phyloP scores from a whole-genome alignment of 2,113 vertebrate genomes.

The Vulpes ferrilata region DNA sequence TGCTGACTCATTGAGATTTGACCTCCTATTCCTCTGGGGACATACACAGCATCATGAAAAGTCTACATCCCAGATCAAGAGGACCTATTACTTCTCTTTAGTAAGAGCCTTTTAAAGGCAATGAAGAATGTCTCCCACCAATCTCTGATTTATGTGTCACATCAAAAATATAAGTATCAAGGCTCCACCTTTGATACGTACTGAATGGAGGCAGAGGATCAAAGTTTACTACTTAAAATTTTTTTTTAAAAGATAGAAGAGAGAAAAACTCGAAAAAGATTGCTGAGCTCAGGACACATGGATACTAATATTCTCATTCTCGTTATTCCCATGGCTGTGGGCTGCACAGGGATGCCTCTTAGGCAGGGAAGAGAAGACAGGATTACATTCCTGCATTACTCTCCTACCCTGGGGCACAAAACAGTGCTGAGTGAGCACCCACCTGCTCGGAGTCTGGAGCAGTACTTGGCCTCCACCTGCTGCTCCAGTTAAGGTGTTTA shows the following conservation, averaged over 20 bases:
- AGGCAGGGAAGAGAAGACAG: background rate
- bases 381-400: background rate
- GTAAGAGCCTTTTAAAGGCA: background rate
- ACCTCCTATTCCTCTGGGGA: background rate
- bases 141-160: conserved; percentile 15
- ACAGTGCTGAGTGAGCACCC: background rate
- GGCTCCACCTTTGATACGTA: conserved; percentile 21
- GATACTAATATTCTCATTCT: background rate
- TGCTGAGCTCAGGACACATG: background rate
- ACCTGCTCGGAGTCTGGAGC: background rate
- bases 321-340: background rate
- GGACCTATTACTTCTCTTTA: background rate
- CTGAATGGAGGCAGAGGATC: conserved; percentile 16
- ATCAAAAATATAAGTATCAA: conserved; percentile 38
- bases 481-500: background rate
- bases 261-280: background rate
- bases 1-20: background rate
- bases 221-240: background rate
- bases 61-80: background rate
- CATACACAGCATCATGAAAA: background rate
- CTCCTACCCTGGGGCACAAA: background rate
- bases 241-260: background rate
- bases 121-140: background rate
- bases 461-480: background rate
- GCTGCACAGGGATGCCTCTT: background rate